Evolutionary conservation across 2,113 vertebrate genomes (phyloP).

Genomic region (Anhinga anhinga): DNA sequence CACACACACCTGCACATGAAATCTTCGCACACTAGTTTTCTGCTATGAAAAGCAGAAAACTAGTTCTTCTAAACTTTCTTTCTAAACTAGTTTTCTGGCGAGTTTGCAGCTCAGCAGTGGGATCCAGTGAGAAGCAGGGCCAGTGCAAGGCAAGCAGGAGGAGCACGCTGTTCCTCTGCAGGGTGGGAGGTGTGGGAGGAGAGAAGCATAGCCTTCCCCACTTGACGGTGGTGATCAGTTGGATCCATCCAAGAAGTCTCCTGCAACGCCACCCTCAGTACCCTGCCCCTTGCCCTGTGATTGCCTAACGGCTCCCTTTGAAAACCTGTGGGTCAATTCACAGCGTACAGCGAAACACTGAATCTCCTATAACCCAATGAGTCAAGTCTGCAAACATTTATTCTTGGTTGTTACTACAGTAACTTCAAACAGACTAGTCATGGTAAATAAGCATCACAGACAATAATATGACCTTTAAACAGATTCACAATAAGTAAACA

Average conservation of each 20-base stretch:
- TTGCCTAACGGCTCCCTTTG: background rate
- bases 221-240: rapidly evolving
- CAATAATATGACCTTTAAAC: background rate
- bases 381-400: background rate
- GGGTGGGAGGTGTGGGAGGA: background rate
- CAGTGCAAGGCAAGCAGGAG: background rate
- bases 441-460: background rate
- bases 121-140: background rate
- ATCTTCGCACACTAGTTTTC: background rate
- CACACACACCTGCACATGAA: background rate
- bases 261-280: background rate
- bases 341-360: rapidly evolving
- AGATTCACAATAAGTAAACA: background rate
- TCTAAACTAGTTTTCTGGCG: too few relatives aligned
- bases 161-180: rapidly evolving
- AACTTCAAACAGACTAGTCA: background rate
- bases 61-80: too few relatives aligned
- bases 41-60: background rate
- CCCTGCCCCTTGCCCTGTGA: background rate
- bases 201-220: background rate
- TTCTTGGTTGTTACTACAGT: background rate
- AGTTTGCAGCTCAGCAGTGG: background rate
- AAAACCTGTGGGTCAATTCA: background rate
- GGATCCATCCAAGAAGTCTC: background rate
- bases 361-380: background rate